These are phyloP conservation scores for Syrphus vitripennis DNA, from an alignment of 2,888 invertebrate species.

Conservation along the genomic window DNA sequence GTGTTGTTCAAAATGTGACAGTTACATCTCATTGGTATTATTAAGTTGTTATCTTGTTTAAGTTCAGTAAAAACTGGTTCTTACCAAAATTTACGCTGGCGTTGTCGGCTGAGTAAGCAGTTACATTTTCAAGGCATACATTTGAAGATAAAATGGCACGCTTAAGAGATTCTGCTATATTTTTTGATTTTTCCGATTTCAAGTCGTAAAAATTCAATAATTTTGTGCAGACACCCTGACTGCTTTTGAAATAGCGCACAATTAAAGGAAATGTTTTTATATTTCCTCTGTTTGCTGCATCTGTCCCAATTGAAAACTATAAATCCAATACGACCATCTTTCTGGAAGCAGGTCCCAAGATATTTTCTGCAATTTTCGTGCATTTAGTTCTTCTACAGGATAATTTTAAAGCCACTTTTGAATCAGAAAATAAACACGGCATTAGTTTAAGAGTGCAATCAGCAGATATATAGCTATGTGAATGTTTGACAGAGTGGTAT, in stretches of 20 bases:
- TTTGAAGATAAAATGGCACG: constrained; percentile 16
- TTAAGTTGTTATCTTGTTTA: not conserved
- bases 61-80: not conserved
- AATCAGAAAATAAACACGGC: constrained; percentile 1
- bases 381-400: not conserved
- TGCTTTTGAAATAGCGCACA: constrained; percentile 10
- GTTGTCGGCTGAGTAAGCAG: constrained; percentile 19
- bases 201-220: not conserved
- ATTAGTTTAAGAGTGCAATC: constrained; percentile 12
- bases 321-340: no score
- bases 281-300: no score
- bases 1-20: not conserved
- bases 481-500: not conserved
- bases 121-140: constrained; percentile 7
- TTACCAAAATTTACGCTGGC: constrained; percentile 1
- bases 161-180: constrained; percentile 15
- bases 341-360: no score
- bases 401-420: not conserved
- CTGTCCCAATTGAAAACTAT: no score
- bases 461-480: constrained; percentile 11
- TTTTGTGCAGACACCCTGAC: constrained; percentile 2
- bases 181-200: constrained; percentile 10
- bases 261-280: constrained; percentile 13
- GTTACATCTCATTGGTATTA: not conserved
- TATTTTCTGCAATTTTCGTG: no score